A percentile compares a stretch with the other conserved stretches of the same genome.
These are phyloP conservation scores for Oncorhynchus gorbuscha DNA, from an alignment of 2,113 vertebrate genomes.

Conservation along the genomic window DNA sequence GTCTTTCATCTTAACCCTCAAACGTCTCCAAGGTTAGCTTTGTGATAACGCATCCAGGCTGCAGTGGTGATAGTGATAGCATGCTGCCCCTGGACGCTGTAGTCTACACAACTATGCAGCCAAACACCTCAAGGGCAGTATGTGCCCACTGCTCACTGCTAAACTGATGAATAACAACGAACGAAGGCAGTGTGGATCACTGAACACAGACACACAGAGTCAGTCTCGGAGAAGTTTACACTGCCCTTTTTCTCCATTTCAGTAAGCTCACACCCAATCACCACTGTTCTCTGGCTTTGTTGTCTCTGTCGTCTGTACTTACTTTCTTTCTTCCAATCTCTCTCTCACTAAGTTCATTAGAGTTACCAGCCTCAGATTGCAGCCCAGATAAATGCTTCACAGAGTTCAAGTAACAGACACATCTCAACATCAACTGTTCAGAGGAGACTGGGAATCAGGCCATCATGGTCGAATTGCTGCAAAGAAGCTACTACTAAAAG, in stretches of 20 bases:
- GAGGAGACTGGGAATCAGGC: no score
- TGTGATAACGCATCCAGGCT: not conserved
- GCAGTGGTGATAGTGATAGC: not conserved
- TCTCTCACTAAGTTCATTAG: not conserved
- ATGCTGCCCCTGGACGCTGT: not conserved
- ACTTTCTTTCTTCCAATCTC: not conserved
- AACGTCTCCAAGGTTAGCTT: not conserved
- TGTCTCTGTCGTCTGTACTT: not conserved
- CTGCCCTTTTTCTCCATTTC: not conserved
- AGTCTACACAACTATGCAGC: slow-evolving; percentile 9
- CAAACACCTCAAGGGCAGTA: slow-evolving; percentile 6
- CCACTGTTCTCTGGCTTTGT: not conserved
- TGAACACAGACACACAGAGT: not conserved
- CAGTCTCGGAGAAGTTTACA: not conserved
- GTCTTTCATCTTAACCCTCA: slow-evolving; percentile 1
- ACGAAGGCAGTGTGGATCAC: not conserved
- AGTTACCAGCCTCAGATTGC: no score
- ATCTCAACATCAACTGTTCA: no score
- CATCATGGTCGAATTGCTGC: no score
- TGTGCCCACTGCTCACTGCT: not conserved
- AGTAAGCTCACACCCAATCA: not conserved
- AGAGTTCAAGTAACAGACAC: no score
- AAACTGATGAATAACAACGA: not conserved
- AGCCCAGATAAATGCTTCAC: no score
- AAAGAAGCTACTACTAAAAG: no score